Conservation (phyloP, 2,797 vertebrate species). For the Microtus agrestis region DNA sequence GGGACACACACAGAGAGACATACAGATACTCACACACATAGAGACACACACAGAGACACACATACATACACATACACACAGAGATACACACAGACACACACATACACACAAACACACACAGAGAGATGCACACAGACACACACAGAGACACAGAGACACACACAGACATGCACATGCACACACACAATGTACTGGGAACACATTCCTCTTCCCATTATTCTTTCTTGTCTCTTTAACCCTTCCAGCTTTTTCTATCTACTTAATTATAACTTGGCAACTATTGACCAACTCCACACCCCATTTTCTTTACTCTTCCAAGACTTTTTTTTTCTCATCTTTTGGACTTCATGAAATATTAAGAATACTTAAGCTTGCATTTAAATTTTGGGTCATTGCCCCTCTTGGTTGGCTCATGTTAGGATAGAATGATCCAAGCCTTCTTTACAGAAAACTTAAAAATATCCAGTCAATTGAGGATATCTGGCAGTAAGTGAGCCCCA, state of each 20-base stretch:
- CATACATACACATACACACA: neutral
- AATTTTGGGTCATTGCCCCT: neutral
- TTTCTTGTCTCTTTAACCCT: neutral
- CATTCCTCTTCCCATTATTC: neutral
- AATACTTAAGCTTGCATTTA: constrained; percentile 11
- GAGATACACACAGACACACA: too few species aligned
- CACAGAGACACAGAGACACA: neutral
- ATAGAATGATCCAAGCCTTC: neutral
- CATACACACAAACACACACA: neutral
- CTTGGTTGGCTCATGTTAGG: neutral
- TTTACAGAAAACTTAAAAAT: constrained; percentile 30
- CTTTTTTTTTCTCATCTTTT: neutral
- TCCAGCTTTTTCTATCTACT: neutral
- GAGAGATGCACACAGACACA: neutral
- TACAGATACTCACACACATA: neutral
- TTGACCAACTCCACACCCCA: neutral
- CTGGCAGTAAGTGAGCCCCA: neutral
- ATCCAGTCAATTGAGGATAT: neutral
- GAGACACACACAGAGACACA: too few species aligned
- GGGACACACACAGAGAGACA: neutral
- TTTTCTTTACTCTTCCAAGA: neutral
- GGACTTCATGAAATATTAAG: neutral
- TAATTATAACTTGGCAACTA: neutral
- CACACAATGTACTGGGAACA: neutral
- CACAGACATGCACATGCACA: neutral